phyloP scores from a whole-genome alignment of 2,113 vertebrate species.

The Oceanites oceanicus region DNA sequence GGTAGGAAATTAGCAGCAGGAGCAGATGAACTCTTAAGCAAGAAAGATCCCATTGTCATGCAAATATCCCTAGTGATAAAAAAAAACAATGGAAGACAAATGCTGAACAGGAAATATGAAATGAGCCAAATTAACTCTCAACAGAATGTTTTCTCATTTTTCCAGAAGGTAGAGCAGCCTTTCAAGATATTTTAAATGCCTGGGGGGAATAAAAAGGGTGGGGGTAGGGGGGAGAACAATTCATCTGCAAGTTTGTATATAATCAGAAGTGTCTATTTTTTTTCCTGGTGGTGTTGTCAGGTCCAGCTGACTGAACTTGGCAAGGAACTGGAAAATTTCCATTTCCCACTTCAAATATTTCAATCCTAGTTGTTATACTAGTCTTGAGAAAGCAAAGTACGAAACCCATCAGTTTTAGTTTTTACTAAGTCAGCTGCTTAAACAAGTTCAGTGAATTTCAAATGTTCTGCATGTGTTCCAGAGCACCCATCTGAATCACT shows the following conservation, averaged over 20 bases:
- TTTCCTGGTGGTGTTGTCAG: background rate
- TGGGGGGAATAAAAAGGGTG: no score
- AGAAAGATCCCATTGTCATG: conserved; percentile 62
- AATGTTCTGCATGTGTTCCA: conserved; percentile 13
- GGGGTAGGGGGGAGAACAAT: background rate
- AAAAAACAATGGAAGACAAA: conserved; percentile 37
- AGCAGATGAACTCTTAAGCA: conserved; percentile 49
- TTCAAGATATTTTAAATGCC: background rate
- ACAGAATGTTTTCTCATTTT: conserved; percentile 28
- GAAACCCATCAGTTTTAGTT: conserved; percentile 51
- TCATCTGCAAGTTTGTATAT: background rate
- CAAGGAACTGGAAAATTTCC: background rate
- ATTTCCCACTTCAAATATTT: conserved; percentile 3
- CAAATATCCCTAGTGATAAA: conserved; percentile 37
- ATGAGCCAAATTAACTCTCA: conserved; percentile 46
- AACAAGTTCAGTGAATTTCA: conserved; percentile 29
- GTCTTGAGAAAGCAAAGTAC: conserved; percentile 13
- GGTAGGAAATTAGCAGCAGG: conserved; percentile 54
- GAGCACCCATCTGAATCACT: conserved; percentile 42
- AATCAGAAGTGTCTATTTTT: background rate
- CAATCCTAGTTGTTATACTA: conserved; percentile 3
- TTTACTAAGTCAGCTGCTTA: conserved; percentile 42
- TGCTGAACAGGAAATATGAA: conserved; percentile 31
- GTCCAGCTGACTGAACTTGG: conserved; percentile 7
- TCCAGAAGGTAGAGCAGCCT: conserved; percentile 9